Base-by-base conservation (phyloP, 2,888 invertebrate genomes). In the Ecdyonurus torrentis region DNA sequence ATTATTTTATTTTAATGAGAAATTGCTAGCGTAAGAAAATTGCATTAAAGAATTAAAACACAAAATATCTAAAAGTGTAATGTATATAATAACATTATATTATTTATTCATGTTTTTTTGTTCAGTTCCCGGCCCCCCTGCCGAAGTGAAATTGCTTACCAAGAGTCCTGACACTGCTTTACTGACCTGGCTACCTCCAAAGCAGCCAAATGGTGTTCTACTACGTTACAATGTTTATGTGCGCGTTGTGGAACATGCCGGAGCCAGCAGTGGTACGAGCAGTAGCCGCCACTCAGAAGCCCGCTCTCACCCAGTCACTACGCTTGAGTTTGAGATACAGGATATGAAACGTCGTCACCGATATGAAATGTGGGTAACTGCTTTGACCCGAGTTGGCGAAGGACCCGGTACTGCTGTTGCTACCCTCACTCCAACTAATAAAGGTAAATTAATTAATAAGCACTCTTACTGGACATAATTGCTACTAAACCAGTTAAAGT, bases 381-480 rank as follows among this genome's bases (percentile, higher is more conserved):
- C 87, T 1, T 85, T 83, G 2, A 89, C 89, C 0, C 78, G 84
- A 37, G 83, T 87, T 52, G 89, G 89, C 0, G 88, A 89, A 72
- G 89, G 89, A 0, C 85, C 83, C 70, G 85, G 84, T 71, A 85
- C 86, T 0, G 77, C 80, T 62, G 84, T 85, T 1, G 83, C 83
- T 2, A 81, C 83, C 0, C 84, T 85, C 73, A 79, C 85, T 23
- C 83, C 84, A 10, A 81, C 82, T 2, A 81, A 78, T 66, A 79
- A 83, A 68, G 80, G 83, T 75, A 68, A 69, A n/a, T n/a, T n/a
- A n/a, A n/a, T n/a, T n/a, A n/a, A n/a, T n/a, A n/a, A n/a, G n/a
- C n/a, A n/a, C n/a, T n/a, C n/a, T n/a, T n/a, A n/a, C n/a, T n/a
- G n/a, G n/a, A n/a, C n/a, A n/a, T n/a, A n/a, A n/a, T n/a, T n/a